phyloP scores from a whole-genome alignment of 2,113 vertebrate species.

The Sylvietta virens region DNA sequence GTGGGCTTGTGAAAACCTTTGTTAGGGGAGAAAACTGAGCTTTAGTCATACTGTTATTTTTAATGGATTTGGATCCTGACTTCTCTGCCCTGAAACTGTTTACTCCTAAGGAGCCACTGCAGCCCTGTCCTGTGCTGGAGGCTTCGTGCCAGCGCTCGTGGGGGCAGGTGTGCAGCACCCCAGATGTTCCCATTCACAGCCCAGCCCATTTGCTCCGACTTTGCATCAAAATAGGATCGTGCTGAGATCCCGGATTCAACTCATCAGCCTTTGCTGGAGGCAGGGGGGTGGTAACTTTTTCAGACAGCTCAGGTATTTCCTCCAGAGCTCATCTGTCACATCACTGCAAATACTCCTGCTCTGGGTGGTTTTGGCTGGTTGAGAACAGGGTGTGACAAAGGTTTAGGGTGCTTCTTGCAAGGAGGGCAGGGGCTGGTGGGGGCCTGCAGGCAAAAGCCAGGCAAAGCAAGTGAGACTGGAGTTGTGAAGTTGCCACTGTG shows the following conservation, averaged over 20 bases:
- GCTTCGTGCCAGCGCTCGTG: rapidly evolving
- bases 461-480: background rate
- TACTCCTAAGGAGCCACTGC: background rate
- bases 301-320: slow-evolving; percentile 25
- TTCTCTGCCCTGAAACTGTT: background rate
- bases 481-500: rapidly evolving
- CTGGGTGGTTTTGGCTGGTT: background rate
- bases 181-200: background rate
- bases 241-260: background rate
- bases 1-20: background rate
- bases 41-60: background rate
- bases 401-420: background rate
- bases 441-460: background rate
- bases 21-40: background rate
- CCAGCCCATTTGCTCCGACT: background rate
- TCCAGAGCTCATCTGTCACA: background rate
- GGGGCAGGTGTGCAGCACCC: background rate
- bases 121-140: background rate
- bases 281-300: background rate
- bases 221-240: background rate
- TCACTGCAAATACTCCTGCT: background rate
- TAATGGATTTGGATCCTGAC: background rate
- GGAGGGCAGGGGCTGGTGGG: background rate
- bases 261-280: background rate
- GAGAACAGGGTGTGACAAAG: background rate